Conservation (phyloP, 2,113 vertebrate species). For the Glareola pratincola region DNA sequence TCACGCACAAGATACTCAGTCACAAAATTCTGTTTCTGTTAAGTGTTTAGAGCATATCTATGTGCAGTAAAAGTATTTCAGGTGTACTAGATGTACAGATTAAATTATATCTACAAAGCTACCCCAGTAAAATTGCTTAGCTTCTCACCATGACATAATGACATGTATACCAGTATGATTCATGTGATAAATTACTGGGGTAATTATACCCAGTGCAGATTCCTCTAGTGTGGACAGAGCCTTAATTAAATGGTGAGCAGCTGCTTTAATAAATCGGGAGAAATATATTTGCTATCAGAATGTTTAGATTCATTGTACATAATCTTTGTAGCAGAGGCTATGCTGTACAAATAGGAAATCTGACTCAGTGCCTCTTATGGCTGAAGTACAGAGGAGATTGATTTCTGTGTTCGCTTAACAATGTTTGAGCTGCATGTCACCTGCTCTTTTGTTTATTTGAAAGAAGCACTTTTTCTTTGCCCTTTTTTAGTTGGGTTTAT, state of each 20-base stretch:
- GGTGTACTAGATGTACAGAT: neutral
- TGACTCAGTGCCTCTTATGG: neutral
- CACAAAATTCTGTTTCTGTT: neutral
- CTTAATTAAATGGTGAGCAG: slow-evolving; percentile 22
- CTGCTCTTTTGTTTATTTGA: neutral
- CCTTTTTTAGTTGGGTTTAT: neutral
- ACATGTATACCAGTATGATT: slow-evolving; percentile 1
- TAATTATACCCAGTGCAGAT: slow-evolving; percentile 26
- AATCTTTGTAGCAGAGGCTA: neutral
- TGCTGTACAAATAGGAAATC: neutral
- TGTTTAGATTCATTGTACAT: neutral
- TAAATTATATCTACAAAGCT: neutral
- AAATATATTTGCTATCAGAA: neutral
- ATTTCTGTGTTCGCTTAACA: neutral
- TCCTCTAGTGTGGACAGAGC: slow-evolving; percentile 26
- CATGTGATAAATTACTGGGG: slow-evolving; percentile 28
- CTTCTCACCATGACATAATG: slow-evolving; percentile 9
- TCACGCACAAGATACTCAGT: neutral
- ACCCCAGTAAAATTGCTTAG: neutral
- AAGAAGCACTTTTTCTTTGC: neutral
- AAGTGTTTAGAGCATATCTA: neutral
- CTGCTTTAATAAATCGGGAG: neutral
- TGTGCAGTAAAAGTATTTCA: neutral
- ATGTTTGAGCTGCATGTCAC: neutral
- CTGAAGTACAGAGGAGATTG: neutral